These are phyloP conservation scores for Ormyrus labotus DNA, from an alignment of 2,888 invertebrate species.

Conservation along the genomic window DNA sequence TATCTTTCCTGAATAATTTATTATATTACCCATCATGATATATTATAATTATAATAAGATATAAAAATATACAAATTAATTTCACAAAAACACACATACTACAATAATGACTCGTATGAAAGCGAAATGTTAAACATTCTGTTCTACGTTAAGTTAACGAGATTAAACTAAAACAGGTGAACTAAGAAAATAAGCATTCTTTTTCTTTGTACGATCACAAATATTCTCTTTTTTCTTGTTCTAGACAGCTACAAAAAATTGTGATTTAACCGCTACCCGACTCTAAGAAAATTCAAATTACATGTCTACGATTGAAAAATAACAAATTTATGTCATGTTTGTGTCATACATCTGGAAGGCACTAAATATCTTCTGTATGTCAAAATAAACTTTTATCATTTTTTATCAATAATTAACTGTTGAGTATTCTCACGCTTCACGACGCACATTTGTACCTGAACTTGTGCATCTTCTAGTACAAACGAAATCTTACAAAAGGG, in stretches of 20 bases:
- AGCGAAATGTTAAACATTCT: conserved; percentile 45
- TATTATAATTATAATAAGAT: conserved; percentile 36
- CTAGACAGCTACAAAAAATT: conserved; percentile 26
- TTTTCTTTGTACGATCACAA: conserved; percentile 38
- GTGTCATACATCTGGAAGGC: conserved; percentile 45
- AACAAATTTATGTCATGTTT: conserved; percentile 25
- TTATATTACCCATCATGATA: conserved; percentile 43
- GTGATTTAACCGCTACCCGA: conserved; percentile 22
- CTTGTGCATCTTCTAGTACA: conserved; percentile 32
- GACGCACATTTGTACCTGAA: background rate
- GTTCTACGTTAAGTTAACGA: conserved; percentile 41
- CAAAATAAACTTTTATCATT: conserved; percentile 40
- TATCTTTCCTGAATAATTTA: conserved; percentile 46
- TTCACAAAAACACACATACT: conserved; percentile 48
- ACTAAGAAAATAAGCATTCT: conserved; percentile 40
- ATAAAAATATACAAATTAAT: conserved; percentile 58
- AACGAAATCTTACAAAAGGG: conserved; percentile 31
- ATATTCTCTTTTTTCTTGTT: background rate
- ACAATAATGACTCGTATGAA: conserved; percentile 45
- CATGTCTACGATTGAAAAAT: conserved; percentile 24
- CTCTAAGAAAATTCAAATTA: conserved; percentile 23
- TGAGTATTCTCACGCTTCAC: conserved; percentile 48
- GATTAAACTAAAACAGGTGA: conserved; percentile 39
- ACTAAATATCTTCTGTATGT: conserved; percentile 48
- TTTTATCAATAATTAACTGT: conserved; percentile 19